Evolutionary conservation across 2,113 vertebrate genomes (phyloP), one percentile per base, ranked within the genome.

Genomic region (Ascaphus truei): DNA sequence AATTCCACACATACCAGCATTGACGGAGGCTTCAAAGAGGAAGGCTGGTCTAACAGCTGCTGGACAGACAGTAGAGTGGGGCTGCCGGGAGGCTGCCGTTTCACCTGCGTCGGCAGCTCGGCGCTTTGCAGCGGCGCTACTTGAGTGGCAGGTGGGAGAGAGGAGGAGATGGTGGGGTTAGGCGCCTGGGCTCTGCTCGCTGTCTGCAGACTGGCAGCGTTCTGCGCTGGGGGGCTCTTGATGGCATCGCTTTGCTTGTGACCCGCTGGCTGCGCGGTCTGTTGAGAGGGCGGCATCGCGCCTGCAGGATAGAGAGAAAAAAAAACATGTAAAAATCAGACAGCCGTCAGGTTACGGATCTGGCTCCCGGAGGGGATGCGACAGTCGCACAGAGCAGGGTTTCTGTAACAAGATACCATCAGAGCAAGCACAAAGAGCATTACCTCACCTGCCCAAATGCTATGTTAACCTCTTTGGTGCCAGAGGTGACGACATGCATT

Each of bases 141-240:
- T 86, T 89, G 78, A 55, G 89, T 60, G 12, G 83, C 68, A 1
- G 80, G 53, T 3, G 88, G 76, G 10, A 86, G 80, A 33, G 75
- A 36, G 7, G 64, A 26, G 7, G 64, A 26, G 36, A 55, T 9
- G 3, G 74, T 52, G 8, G 43, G 29, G 15, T 77, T 80, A 45
- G 85, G 84, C 56, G 85, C 76, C 43, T 57, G 62, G 51, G 89
- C 64, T 67, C 89, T 82, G 57, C 83, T 68, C 0, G 88, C 88
- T 41, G 91, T 79, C 76, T 90, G 89, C 29, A 92, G 76, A 45
- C 88, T 90, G 56, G 90, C 89, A 1, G 89, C 86, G 45, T 92
- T 92, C 84, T 92, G 89, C 50, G 90, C 89, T 1, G 89, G 86
- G 1, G 89, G 89, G 30, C 89, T 88, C 81, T 91, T 91, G 41